Evolutionary conservation across 2,797 vertebrate genomes (phyloP), one percentile per base, ranked within the genome.

Genomic region (Bucorvus abyssinicus): DNA sequence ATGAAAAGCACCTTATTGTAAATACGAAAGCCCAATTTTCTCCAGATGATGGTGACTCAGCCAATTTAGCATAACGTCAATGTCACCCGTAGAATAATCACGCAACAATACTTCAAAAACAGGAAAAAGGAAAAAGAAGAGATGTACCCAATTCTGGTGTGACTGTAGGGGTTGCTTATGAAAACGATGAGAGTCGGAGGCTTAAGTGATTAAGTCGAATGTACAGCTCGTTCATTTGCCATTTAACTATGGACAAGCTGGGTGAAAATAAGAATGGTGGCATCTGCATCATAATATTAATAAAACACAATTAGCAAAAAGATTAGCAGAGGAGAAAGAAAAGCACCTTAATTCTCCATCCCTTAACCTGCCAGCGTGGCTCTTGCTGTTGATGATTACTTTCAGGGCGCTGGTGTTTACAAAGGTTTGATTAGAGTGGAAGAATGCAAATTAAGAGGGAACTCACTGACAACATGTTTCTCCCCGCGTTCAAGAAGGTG

Each of bases 261-360:
- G 94, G 61, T 7, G 84, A 83, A 94, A 92, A 86, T 85, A 84
- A 91, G 91, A 94, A 68, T 2, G 11, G 44, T 36, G 65, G 53
- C 22, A 52, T 73, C 63, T 82, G 84, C 81, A 77, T 83, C 76
- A 42, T 61, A 45, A 87, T 75, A 89, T 96, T 95, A 96, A 96
- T 93, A 95, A 95, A 95, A 93, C 42, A 30, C 93, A 97, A 96
- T 97, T 97, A 96, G 84, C 91, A 76, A 87, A 85, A 89, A 89
- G 87, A 97, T 96, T 96, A 94, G 93, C 95, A 96, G 64, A 81
- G 82, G 82, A 65, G 90, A 65, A 92, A 89, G 92, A 89, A 84
- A 89, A 91, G 87, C 22, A n/a, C 57, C 82, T 85, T 81, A 84
- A 95, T 96, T 94, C 74, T 73, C 90, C 74, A 84, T 87, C 70